Conservation (phyloP, 2,113 vertebrate species). For the Neoarius graeffei region DNA sequence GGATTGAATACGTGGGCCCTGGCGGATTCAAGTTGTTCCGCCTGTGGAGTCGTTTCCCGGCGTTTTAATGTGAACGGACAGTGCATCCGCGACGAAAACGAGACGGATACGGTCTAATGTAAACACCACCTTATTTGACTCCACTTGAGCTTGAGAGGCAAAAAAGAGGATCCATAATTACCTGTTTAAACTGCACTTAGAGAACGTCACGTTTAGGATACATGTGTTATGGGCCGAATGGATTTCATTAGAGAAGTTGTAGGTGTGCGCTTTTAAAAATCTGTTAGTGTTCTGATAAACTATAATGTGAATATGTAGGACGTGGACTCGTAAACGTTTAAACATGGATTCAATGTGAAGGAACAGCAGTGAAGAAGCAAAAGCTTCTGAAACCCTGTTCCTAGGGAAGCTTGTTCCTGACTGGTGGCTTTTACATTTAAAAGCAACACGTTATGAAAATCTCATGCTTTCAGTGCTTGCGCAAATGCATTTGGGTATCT, state of each 20-base stretch:
- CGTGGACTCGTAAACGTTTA: not conserved
- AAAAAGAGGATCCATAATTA: not conserved
- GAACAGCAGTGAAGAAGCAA: slow-evolving; percentile 2
- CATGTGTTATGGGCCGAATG: not conserved
- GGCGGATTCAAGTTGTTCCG: too few relatives aligned
- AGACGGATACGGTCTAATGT: too few relatives aligned
- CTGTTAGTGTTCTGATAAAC: not conserved
- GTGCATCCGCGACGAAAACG: too few relatives aligned
- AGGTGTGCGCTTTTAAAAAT: too few relatives aligned
- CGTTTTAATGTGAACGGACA: too few relatives aligned
- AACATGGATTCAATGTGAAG: not conserved
- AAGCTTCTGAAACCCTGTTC: slow-evolving; percentile 1
- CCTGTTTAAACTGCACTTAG: not conserved
- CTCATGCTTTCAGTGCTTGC: too few relatives aligned
- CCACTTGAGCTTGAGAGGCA: not conserved
- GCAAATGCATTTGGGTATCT: too few relatives aligned
- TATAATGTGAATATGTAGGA: not conserved
- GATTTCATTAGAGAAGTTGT: not conserved
- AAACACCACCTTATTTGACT: too few relatives aligned
- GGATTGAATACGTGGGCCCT: too few relatives aligned
- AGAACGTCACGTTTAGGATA: not conserved
- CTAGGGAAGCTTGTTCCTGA: slow-evolving; percentile 22
- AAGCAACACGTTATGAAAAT: not conserved
- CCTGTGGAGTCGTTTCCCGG: too few relatives aligned
- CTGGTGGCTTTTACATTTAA: not conserved